phyloP scores from a whole-genome alignment of 2,888 invertebrate species.

The Hololepta plana region DNA sequence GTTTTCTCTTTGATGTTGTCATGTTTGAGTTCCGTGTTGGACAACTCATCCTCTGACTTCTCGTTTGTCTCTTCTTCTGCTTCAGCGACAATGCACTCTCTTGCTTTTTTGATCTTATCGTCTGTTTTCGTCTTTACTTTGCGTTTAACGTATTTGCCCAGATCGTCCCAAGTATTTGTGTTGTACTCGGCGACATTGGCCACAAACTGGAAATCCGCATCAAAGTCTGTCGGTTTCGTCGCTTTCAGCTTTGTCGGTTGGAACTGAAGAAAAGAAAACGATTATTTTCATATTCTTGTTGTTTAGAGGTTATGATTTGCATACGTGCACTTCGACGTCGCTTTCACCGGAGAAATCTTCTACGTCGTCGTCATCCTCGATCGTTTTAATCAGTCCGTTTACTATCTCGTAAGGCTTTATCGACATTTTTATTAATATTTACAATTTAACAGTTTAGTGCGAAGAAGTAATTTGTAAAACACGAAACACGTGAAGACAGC shows the following conservation, averaged over 20 bases:
- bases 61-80: constrained; percentile 30
- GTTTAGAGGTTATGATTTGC: constrained; percentile 9
- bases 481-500: no score
- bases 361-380: constrained; percentile 66
- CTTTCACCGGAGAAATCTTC: constrained; percentile 66
- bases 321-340: constrained; percentile 62
- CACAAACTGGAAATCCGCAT: constrained; percentile 66
- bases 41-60: constrained; percentile 32
- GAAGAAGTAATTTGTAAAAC: no score
- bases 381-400: constrained; percentile 74
- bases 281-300: background rate
- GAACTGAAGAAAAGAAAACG: constrained; percentile 35
- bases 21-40: constrained; percentile 60
- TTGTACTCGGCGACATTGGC: constrained; percentile 63
- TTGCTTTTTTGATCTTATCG: constrained; percentile 56
- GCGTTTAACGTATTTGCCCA: constrained; percentile 60
- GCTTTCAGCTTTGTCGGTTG: constrained; percentile 67
- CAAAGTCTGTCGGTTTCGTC: constrained; percentile 50
- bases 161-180: constrained; percentile 62
- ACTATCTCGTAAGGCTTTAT: no score
- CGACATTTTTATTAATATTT: no score
- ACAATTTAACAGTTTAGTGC: no score
- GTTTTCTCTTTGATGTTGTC: constrained; percentile 51
- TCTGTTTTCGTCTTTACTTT: constrained; percentile 67
- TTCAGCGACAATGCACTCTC: constrained; percentile 22